phyloP scores from a whole-genome alignment of 2,797 vertebrate genomes.

The Enteromius radiatus region DNA sequence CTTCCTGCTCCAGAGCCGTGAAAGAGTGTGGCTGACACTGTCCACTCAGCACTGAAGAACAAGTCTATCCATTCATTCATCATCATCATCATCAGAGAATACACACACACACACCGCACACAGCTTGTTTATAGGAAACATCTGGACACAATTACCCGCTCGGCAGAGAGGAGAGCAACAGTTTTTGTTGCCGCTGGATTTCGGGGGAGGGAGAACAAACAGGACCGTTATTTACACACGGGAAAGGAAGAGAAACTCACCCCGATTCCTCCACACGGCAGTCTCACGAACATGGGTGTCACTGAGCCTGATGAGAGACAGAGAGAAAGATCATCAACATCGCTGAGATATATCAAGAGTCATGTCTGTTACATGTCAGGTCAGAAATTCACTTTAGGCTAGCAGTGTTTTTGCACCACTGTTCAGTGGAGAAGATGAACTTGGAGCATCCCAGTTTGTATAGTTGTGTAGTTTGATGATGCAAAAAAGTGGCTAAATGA shows the following conservation, averaged over 20 bases:
- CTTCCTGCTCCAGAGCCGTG: conserved; percentile 23
- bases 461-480: not conserved
- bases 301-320: conserved; percentile 81
- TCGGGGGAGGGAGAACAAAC: conserved; percentile 78
- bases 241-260: conserved; percentile 81
- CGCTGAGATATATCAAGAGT: not conserved
- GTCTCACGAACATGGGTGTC: conserved; percentile 92
- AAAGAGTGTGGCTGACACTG: conserved; percentile 26
- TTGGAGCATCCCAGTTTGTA: not conserved
- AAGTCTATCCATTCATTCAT: conserved; percentile 45
- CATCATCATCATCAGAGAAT: conserved; percentile 26
- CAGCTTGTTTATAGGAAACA: conserved; percentile 76
- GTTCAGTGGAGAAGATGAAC: not conserved
- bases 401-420: not conserved
- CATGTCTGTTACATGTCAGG: not conserved
- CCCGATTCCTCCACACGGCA: conserved; percentile 94
- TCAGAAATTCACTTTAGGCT: not conserved
- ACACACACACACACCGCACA: conserved; percentile 43
- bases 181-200: conserved; percentile 81
- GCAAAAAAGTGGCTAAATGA: not conserved
- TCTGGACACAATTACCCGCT: conserved; percentile 85
- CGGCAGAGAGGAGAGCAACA: conserved; percentile 78
- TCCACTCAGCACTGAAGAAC: conserved; percentile 43
- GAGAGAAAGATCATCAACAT: conserved; percentile 20
- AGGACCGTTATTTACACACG: conserved; percentile 78